Evolutionary conservation across 92 coral and sea anemone species (phyloP).

Genomic region (Parazoanthus darwini): DNA sequence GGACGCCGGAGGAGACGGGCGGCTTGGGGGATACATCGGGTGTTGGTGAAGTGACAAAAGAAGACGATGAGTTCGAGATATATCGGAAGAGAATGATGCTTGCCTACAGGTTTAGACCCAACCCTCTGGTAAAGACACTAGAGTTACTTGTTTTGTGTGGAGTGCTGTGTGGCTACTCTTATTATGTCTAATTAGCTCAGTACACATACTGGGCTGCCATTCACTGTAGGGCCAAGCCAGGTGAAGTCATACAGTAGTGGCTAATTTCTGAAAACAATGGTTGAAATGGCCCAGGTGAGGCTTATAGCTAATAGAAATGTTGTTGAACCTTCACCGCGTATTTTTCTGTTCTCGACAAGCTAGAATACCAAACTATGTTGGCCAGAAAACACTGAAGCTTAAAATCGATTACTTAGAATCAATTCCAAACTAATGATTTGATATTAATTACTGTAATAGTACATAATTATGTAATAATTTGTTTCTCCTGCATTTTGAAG

Average conservation of each 20-base stretch:
- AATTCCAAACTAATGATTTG: no score
- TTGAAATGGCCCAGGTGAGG: no score
- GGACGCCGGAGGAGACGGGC: conserved; percentile 81
- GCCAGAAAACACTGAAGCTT: no score
- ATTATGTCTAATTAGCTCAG: not conserved
- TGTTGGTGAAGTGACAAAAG: conserved; percentile 71
- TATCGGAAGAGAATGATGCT: conserved; percentile 99
- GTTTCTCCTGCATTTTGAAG: no score
- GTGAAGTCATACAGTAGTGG: not conserved
- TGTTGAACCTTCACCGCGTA: no score
- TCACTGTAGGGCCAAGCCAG: not conserved
- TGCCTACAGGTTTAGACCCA: conserved; percentile 95
- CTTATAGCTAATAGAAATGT: no score
- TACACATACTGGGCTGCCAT: not conserved
- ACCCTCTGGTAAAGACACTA: conserved; percentile 79
- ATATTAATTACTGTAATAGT: no score
- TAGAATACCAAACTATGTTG: no score
- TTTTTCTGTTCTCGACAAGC: no score
- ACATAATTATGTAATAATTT: no score
- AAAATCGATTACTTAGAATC: no score
- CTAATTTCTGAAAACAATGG: no score
- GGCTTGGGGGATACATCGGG: conserved; percentile 82
- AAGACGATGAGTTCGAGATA: conserved; percentile 94
- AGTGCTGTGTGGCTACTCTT: not conserved
- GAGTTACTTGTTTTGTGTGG: not conserved